These are phyloP conservation scores for Cheilosia impressa DNA, from an alignment of 2,888 invertebrate species.

Conservation along the genomic window DNA sequence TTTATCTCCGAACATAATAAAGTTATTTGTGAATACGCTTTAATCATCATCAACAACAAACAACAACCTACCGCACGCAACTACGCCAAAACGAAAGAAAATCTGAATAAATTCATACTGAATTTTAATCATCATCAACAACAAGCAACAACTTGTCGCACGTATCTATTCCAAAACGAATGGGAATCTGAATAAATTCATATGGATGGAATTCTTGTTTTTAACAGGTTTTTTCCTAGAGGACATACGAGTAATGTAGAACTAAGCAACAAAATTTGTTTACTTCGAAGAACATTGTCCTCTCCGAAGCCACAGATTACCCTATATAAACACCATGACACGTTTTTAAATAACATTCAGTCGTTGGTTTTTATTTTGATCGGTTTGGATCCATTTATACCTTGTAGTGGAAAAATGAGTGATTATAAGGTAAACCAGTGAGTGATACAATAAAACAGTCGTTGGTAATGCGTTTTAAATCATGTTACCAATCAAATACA, in stretches of 20 bases:
- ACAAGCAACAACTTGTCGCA: conserved; percentile 14
- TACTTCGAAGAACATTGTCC: conserved; percentile 38
- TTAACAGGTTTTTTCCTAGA: conserved; percentile 46
- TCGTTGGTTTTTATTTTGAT: conserved; percentile 24
- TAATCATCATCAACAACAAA: conserved; percentile 1
- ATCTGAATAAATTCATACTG: conserved; percentile 43
- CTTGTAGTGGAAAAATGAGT: conserved; percentile 62
- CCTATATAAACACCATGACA: conserved; percentile 71
- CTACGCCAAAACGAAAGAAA: not conserved
- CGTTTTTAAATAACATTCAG: conserved; percentile 27
- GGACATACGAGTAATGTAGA: not conserved
- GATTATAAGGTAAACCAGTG: conserved; percentile 76
- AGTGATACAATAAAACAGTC: too few species aligned
- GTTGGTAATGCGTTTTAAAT: not conserved
- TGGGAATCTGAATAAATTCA: conserved; percentile 36
- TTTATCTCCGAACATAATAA: not conserved
- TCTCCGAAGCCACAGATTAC: conserved; percentile 12
- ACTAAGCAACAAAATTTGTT: conserved; percentile 55
- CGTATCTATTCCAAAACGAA: too few species aligned
- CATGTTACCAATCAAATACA: not conserved
- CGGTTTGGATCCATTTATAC: conserved; percentile 2
- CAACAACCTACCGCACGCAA: not conserved
- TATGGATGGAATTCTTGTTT: conserved; percentile 59
- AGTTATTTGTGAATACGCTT: not conserved
- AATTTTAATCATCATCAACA: not conserved